phyloP scores from a whole-genome alignment of 2,113 vertebrate genomes.

The Thunnus maccoyii region DNA sequence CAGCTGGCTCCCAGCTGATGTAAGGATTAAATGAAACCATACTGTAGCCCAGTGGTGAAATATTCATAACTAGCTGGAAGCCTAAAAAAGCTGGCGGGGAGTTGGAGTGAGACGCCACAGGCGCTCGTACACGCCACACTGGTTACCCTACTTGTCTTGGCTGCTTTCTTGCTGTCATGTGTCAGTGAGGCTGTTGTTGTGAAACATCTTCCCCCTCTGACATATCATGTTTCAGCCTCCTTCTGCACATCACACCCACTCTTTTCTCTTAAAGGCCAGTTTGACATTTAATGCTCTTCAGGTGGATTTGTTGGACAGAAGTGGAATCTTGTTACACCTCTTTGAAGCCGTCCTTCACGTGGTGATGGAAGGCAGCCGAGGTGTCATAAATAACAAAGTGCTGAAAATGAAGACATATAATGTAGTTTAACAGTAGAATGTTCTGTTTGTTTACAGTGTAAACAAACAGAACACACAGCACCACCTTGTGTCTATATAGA shows the following conservation, averaged over 20 bases:
- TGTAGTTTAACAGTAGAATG: constrained; percentile 10
- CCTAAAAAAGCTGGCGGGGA: constrained; percentile 53
- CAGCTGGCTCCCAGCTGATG: constrained; percentile 58
- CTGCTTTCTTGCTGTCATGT: constrained; percentile 55
- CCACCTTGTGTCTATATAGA: constrained; percentile 70
- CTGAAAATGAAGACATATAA: constrained; percentile 4
- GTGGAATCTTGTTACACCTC: constrained; percentile 26
- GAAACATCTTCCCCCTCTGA: constrained; percentile 58
- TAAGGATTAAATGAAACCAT: constrained; percentile 54
- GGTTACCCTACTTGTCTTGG: constrained; percentile 50
- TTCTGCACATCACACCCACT: constrained; percentile 59
- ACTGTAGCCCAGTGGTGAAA: constrained; percentile 67
- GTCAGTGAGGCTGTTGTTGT: constrained; percentile 60
- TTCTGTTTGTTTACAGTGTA: constrained; percentile 34
- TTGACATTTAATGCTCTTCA: constrained; percentile 77
- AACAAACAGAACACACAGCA: too few species aligned
- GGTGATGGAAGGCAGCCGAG: constrained; percentile 20
- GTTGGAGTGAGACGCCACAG: constrained; percentile 49
- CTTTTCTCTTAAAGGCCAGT: constrained; percentile 70
- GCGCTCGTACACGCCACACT: constrained; percentile 38
- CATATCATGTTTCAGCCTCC: constrained; percentile 65
- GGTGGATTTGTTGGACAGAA: constrained; percentile 60
- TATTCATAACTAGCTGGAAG: constrained; percentile 75
- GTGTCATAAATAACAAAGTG: neutral
- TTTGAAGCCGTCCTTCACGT: constrained; percentile 42